Evolutionary conservation across 2,888 invertebrate species (phyloP).

Genomic region (Leptinotarsa haldemani): DNA sequence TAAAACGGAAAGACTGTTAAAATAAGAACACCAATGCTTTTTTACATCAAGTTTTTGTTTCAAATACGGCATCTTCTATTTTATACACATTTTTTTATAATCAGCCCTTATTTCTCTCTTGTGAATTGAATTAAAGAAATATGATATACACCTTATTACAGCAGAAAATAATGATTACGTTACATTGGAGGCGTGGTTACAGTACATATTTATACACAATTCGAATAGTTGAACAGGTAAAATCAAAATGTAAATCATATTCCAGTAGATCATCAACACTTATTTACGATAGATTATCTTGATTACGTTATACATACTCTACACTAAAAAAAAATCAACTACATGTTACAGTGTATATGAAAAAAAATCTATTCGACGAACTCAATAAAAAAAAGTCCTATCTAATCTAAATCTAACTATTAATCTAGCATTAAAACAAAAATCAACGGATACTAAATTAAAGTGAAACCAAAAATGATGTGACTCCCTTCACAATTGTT

Average conservation of each 20-base stretch:
- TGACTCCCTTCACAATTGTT: slow-evolving; percentile 30
- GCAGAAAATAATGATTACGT: slow-evolving; percentile 32
- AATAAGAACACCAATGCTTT: slow-evolving; percentile 43
- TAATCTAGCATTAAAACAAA: slow-evolving; percentile 26
- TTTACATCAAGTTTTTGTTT: slow-evolving; percentile 53
- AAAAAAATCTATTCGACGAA: slow-evolving; percentile 46
- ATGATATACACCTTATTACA: slow-evolving; percentile 57
- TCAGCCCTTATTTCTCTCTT: slow-evolving; percentile 66
- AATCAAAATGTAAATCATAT: slow-evolving; percentile 55
- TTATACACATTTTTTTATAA: slow-evolving; percentile 61
- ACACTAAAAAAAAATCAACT: slow-evolving; percentile 53
- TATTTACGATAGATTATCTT: slow-evolving; percentile 41
- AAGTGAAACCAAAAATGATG: slow-evolving; percentile 23
- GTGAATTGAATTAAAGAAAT: slow-evolving; percentile 62
- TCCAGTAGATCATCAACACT: slow-evolving; percentile 55
- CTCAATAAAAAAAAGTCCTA: slow-evolving; percentile 40
- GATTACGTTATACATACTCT: slow-evolving; percentile 57
- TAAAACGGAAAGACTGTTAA: slow-evolving; percentile 41
- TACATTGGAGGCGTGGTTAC: slow-evolving; percentile 29
- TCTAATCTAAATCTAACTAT: slow-evolving; percentile 32
- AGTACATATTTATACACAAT: slow-evolving; percentile 45
- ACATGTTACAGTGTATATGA: slow-evolving; percentile 55
- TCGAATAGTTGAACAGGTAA: slow-evolving; percentile 3
- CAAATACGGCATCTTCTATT: slow-evolving; percentile 54
- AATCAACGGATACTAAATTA: slow-evolving; percentile 21